A percentile compares a stretch with the other conserved stretches of the same genome.
phyloP scores from a whole-genome alignment of 2,888 invertebrate genomes.

The Perithous albicinctus region DNA sequence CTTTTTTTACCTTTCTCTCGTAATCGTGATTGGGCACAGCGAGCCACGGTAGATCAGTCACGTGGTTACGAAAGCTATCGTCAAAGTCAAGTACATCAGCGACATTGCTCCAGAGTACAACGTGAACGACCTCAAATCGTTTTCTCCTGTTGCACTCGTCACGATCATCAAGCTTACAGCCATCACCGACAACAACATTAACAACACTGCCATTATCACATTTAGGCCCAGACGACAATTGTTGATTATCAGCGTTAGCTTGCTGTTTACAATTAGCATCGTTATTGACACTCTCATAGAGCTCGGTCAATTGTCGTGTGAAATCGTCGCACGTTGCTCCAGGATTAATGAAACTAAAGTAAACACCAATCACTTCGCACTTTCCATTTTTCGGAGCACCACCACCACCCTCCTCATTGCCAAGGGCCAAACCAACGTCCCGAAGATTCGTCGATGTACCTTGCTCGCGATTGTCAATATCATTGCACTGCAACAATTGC shows the following conservation, averaged over 20 bases:
- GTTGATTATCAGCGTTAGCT: slow-evolving; percentile 60
- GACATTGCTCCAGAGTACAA: slow-evolving; percentile 89
- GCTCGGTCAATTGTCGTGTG: slow-evolving; percentile 87
- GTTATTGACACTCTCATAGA: slow-evolving; percentile 84
- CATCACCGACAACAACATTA: no score
- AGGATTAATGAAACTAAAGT: slow-evolving; percentile 90
- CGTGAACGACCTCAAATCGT: slow-evolving; percentile 88
- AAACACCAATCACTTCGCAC: slow-evolving; percentile 87
- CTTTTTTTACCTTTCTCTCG: slow-evolving; percentile 89
- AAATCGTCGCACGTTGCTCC: slow-evolving; percentile 90
- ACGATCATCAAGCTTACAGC: slow-evolving; percentile 69
- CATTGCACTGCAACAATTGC: slow-evolving; percentile 79
- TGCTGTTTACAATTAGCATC: slow-evolving; percentile 16
- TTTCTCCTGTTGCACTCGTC: slow-evolving; percentile 83
- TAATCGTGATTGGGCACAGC: slow-evolving; percentile 90
- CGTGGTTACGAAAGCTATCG: slow-evolving; percentile 87
- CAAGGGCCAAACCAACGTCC: slow-evolving; percentile 70
- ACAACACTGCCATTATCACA: slow-evolving; percentile 59
- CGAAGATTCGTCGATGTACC: slow-evolving; percentile 64
- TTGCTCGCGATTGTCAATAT: slow-evolving; percentile 70
- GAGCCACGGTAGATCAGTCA: slow-evolving; percentile 89
- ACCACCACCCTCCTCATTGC: no score
- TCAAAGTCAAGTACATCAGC: slow-evolving; percentile 89
- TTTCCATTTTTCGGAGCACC: slow-evolving; percentile 63
- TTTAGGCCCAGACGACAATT: slow-evolving; percentile 1